Base-by-base conservation (phyloP, 1,140 invertebrate species). In the Lasaia peninsularis region DNA sequence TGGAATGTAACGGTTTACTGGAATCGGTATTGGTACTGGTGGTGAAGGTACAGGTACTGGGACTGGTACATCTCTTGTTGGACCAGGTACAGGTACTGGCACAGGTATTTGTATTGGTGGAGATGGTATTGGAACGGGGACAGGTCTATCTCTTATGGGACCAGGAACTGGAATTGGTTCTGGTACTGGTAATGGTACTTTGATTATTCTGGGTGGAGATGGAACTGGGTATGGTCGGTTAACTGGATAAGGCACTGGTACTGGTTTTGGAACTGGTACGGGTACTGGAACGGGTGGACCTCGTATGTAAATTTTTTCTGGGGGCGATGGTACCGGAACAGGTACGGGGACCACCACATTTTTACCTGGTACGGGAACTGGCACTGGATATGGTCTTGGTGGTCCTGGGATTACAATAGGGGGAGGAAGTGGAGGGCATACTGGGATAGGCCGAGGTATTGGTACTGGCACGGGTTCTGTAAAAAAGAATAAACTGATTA, bases 351-450 rank as follows among this genome's bases (percentile, higher is more conserved):
- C 69, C 1, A 73, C 12, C n/a, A 86, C 49, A n/a, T 54, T 64
- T 58, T 71, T 75, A 4, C 74, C 71, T 9, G 83, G 79, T n/a
- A 82, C 69, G 2, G 78, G 77, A 1, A 81, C 67, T 2, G 78
- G 78, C 32, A 83, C 75, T 7, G 82, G 79, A 56, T 75, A 76
- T 8, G 78, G 74, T 34, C 77, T 73, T 10, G 71, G 63, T 6
- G 81, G 81, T 40, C 81, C 81, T 2, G 80, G 82, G 32, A 86
- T 66, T 0, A 80, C 54, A 28, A 80, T 53, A 14, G 78, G 82
- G 16, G 71, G 65, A 53, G 74, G 75, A 54, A 73, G 44, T 11
- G 55, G 55, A n/a, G 9, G 14, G 9, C 12, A 16, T 18, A 40
- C 20, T n/a, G 55, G 55, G 6, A 56, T 32, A 14, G 57, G 62